phyloP scores from a whole-genome alignment of 2,888 invertebrate species.

The Caenorhabditis japonica region DNA sequence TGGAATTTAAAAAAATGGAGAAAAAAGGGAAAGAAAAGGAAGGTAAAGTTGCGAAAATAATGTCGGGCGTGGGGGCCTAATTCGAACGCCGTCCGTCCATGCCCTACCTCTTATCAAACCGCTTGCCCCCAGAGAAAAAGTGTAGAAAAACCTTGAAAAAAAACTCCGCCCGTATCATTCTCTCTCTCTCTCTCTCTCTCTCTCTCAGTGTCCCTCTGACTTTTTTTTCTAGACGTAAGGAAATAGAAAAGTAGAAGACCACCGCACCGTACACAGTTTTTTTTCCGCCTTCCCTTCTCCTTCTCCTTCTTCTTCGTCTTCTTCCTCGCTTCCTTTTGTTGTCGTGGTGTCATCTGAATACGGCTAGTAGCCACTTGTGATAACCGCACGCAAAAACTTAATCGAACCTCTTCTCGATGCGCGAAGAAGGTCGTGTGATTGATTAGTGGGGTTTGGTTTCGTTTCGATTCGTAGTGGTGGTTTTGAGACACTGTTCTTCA shows the following conservation, averaged over 20 bases:
- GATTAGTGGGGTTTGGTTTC: constrained; percentile 37
- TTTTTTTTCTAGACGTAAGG: too few relatives aligned
- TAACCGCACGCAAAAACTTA: constrained; percentile 17
- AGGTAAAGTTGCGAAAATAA: constrained; percentile 10
- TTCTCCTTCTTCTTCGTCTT: too few relatives aligned
- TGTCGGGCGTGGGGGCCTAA: constrained; percentile 15
- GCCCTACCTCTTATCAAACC: constrained; percentile 2
- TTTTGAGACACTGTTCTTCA: constrained; percentile 14
- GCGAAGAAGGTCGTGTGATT: constrained; percentile 46
- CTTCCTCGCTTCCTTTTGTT: too few relatives aligned
- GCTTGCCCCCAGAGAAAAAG: constrained; percentile 2
- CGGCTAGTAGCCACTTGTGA: constrained; percentile 1
- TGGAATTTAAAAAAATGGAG: background rate
- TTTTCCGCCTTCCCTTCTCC: too few relatives aligned
- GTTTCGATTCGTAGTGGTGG: background rate
- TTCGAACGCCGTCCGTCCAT: constrained; percentile 45
- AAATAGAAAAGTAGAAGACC: too few relatives aligned
- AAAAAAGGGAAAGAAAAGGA: constrained; percentile 5
- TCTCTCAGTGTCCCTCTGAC: constrained; percentile 18
- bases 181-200: constrained; percentile 1
- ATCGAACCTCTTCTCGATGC: constrained; percentile 18
- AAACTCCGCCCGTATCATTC: constrained; percentile 40
- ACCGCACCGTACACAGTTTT: too few relatives aligned
- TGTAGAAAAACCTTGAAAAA: constrained; percentile 44
- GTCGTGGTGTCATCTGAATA: background rate